Evolutionary conservation across 2,888 invertebrate species (phyloP).

Genomic region (Allophyes oxyacanthae): DNA sequence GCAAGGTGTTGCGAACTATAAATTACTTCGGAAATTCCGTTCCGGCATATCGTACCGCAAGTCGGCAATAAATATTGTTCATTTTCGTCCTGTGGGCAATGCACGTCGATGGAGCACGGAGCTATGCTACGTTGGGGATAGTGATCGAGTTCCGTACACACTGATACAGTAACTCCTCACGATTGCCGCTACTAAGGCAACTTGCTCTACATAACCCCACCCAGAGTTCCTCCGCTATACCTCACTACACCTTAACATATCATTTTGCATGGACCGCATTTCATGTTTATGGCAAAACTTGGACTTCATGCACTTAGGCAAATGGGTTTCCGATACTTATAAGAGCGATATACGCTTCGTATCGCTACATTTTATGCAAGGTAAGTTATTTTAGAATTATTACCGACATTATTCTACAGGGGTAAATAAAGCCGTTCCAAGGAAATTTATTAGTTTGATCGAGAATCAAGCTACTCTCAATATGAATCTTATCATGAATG

Average conservation of each 20-base stretch:
- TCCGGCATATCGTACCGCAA: constrained; percentile 77
- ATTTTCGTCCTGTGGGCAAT: constrained; percentile 82
- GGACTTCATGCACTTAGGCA: constrained; percentile 87
- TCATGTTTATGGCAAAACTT: constrained; percentile 88
- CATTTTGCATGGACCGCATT: constrained; percentile 85
- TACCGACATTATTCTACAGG: constrained; percentile 63
- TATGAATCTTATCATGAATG: background rate
- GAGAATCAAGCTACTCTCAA: constrained; percentile 10
- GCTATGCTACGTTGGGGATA: constrained; percentile 66
- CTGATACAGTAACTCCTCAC: constrained; percentile 54
- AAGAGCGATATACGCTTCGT: constrained; percentile 78
- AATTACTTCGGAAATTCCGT: constrained; percentile 83
- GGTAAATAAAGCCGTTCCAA: constrained; percentile 58
- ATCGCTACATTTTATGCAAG: constrained; percentile 79
- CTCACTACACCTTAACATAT: constrained; percentile 84
- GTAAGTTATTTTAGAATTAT: constrained; percentile 77
- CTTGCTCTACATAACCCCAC: constrained; percentile 45
- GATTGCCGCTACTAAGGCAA: constrained; percentile 54
- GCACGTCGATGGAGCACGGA: constrained; percentile 72
- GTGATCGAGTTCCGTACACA: constrained; percentile 24
- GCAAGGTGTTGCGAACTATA: constrained; percentile 81
- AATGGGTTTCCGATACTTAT: constrained; percentile 89
- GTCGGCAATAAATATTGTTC: constrained; percentile 84
- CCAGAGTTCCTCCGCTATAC: constrained; percentile 53
- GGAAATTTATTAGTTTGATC: constrained; percentile 33